Evolutionary conservation across 2,888 invertebrate species (phyloP), one percentile per base, ranked within the genome.

Genomic region (Beris morrisii): DNA sequence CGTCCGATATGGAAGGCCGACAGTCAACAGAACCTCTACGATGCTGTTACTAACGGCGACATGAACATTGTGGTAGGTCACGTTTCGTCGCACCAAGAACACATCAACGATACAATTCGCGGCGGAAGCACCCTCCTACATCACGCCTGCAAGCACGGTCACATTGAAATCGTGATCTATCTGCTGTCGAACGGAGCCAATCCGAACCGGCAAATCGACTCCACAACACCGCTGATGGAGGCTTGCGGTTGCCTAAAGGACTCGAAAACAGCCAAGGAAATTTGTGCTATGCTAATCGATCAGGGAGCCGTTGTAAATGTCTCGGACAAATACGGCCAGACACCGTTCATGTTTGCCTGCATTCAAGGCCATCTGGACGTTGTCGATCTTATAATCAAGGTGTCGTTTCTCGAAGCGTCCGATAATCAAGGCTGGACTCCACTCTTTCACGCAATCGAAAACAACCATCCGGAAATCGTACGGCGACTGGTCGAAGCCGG

Each of bases 261-360:
- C n/a, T 31, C 69, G 0, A 11, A 71, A 9, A 61, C 72, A 15
- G 73, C 74, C 0, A 73, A 74, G 12, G 70, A 72, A 54, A 70
- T 79, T 31, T 77, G 77, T 0, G 67, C 73, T 9, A 48, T 79
- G 2, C 66, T 80, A n/a, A 53, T 78, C 0, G 61, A 68, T 1
- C 68, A 76, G 31, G 77, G 74, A 2, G 77, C 77, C 4, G 72
- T 75, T 1, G 70, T 80, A 6, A 80, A 80, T 69, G 72, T 76
- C 0, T 74, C 79, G 0, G 76, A 80, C 64, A 78, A 76, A 61
- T 77, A 72, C 53, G 81, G 81, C 3, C 73, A 73, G 13, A 81
- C 80, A 3, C 76, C 81, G 0, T 75, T 81, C 61, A 80, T 81
- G 78, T 68, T 75, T 6, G 80, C 80, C 15, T 78, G 79, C 32